These are phyloP conservation scores for Hermetia illucens DNA, from an alignment of 1,140 invertebrate genomes.

Conservation along the genomic window DNA sequence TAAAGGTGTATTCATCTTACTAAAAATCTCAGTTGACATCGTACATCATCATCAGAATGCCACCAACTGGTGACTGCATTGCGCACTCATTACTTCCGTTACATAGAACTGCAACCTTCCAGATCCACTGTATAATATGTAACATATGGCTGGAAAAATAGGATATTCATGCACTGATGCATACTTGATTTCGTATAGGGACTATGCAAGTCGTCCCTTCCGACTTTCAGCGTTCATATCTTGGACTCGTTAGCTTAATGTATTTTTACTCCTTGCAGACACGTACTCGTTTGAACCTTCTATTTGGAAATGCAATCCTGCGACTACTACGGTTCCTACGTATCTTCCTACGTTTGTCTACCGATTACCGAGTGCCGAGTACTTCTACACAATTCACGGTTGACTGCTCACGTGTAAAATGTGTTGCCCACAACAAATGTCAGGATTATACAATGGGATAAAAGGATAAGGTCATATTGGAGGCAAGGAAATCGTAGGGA, in stretches of 20 bases:
- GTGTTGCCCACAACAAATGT: slow-evolving; percentile 1
- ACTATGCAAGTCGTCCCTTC: neutral
- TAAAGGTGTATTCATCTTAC: too few species aligned
- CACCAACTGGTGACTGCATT: too few species aligned
- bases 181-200: neutral
- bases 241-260: neutral
- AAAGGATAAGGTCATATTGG: neutral
- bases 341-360: neutral
- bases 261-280: too few species aligned
- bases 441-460: neutral
- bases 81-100: too few species aligned
- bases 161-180: neutral
- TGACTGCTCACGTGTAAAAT: neutral
- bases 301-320: too few species aligned
- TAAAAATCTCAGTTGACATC: too few species aligned
- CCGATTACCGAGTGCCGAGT: neutral
- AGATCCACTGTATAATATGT: too few species aligned
- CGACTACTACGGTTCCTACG: too few species aligned
- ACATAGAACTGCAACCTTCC: too few species aligned
- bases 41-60: too few species aligned
- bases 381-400: neutral
- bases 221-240: neutral
- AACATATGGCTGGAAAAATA: neutral
- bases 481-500: too few species aligned
- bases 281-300: too few species aligned